These are phyloP conservation scores for Brachynemurus nebulosus DNA, from an alignment of 2,888 invertebrate species.

Conservation along the genomic window DNA sequence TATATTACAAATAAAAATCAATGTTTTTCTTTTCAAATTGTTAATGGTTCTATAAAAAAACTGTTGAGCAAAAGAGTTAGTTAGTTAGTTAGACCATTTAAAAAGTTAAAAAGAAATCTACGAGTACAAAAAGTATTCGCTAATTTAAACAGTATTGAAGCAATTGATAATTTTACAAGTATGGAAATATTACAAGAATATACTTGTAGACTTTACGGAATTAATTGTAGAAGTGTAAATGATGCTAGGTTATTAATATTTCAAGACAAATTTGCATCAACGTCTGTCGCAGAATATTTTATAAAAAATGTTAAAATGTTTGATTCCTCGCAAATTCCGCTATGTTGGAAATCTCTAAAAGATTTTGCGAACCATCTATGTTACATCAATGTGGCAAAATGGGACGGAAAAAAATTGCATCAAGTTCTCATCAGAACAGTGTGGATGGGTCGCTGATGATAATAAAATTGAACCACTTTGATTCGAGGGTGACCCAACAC, in stretches of 20 bases:
- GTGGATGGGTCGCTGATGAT: conserved; percentile 12
- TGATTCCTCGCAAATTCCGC: conserved; percentile 18
- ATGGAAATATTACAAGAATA: conserved; percentile 20
- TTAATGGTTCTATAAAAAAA: conserved; percentile 4
- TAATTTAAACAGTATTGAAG: conserved; percentile 15
- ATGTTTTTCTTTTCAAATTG: conserved; percentile 11
- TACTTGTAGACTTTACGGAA: conserved; percentile 19
- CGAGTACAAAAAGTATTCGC: conserved; percentile 17
- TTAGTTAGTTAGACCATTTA: too few species aligned
- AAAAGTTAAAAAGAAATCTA: conserved; percentile 9
- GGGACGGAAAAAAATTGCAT: conserved; percentile 18
- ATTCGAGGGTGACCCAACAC: conserved; percentile 5
- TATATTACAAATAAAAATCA: conserved; percentile 11
- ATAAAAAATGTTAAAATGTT: conserved; percentile 19
- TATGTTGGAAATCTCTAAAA: conserved; percentile 21
- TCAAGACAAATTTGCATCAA: conserved; percentile 17
- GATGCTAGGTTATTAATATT: conserved; percentile 20
- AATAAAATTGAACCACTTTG: conserved; percentile 8
- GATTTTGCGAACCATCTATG: conserved; percentile 19
- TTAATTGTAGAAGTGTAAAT: conserved; percentile 18
- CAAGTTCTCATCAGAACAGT: conserved; percentile 16
- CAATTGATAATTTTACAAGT: conserved; percentile 15
- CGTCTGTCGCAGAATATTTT: conserved; percentile 19
- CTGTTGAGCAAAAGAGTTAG: conserved; percentile 4
- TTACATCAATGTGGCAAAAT: conserved; percentile 20